Conservation (phyloP, 92 coral and sea anemone genomes). For the Hydrozoanthus gracilis region DNA sequence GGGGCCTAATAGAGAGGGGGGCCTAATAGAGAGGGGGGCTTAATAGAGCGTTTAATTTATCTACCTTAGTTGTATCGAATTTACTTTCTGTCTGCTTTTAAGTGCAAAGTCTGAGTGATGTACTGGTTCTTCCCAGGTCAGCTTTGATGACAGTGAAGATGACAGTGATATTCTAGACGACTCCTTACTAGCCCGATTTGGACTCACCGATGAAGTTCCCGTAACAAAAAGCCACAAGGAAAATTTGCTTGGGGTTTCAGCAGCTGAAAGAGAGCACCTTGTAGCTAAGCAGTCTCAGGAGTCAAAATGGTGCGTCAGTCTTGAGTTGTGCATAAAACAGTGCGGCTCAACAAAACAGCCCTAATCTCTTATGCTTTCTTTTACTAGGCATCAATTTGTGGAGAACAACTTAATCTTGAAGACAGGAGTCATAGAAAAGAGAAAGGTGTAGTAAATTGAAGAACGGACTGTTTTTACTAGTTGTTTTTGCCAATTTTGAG, state of each 20-base stretch:
- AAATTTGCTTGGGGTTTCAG: slow-evolving; percentile 67
- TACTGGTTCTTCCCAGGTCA: slow-evolving; percentile 50
- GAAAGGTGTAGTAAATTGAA: slow-evolving; percentile 74
- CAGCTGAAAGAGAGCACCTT: slow-evolving; percentile 73
- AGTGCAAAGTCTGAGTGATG: neutral
- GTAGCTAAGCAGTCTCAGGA: slow-evolving; percentile 75
- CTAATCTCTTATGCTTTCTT: neutral
- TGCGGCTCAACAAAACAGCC: neutral
- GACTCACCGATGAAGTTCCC: slow-evolving; percentile 82
- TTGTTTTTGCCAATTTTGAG: neutral
- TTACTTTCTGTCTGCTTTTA: neutral
- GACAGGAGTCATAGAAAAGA: slow-evolving; percentile 92
- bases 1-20: too few species aligned
- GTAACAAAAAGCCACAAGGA: slow-evolving; percentile 40
- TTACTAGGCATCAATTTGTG: slow-evolving; percentile 86
- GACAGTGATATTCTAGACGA: slow-evolving; percentile 85
- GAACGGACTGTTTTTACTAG: too few species aligned
- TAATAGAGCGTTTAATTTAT: too few species aligned
- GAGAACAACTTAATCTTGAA: slow-evolving; percentile 91
- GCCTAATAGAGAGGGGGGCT: too few species aligned
- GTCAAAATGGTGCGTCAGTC: slow-evolving; percentile 81
- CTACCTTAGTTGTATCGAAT: neutral
- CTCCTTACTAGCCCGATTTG: slow-evolving; percentile 81
- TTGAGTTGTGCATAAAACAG: neutral
- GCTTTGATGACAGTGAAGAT: slow-evolving; percentile 68